Evolutionary conservation across 2,888 invertebrate species (phyloP), one percentile per base, ranked within the genome.

Genomic region (Drosophila differens): DNA sequence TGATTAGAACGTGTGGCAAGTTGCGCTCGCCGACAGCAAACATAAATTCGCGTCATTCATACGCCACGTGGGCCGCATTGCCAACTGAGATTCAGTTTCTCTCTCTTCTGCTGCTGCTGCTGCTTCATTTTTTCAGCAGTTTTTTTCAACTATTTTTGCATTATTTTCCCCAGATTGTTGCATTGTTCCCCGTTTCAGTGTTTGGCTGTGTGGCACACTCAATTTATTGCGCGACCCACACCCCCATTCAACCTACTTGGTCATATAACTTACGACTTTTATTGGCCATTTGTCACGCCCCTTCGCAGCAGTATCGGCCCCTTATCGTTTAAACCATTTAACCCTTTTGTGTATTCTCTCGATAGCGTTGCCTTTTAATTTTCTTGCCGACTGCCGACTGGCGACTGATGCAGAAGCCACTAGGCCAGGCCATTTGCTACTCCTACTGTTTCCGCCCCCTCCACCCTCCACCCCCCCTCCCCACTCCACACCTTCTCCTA

Each of bases 11-110:
- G 83, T 88, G 90, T 81, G 85, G 85, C 85, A 85, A 74, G 81
- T 74, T 69, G 72, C 70, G 57, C 44, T 64, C 65, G 28, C 60
- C 64, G 74, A 87, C 85, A 86, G 87, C 68, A 53, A 68, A 90
- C 91, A 87, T 87, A 87, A 87, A 87, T 87, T 89, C 90, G 85
- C 90, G 87, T 90, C 89, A 85, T 77, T 91, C 87, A 87, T 87
- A 90, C 87, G 87, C 83, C 87, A 91, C 85, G 87, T 87, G 89
- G 91, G 87, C 54, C 66, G 85, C 77, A 73, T 74, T 71, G 74
- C 79, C 22, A 68, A 78, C 79, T 61, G 74, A 79, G 82, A 82
- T 73, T 66, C 28, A 25, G 10, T 32, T 19, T 12, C n/a, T 22
- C 1, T n/a, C 4, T 4, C 32, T 30, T 19, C 51, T 51, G 51